These are phyloP conservation scores for Pollimyrus isidori DNA, from an alignment of 2,113 vertebrate species.

Conservation along the genomic window DNA sequence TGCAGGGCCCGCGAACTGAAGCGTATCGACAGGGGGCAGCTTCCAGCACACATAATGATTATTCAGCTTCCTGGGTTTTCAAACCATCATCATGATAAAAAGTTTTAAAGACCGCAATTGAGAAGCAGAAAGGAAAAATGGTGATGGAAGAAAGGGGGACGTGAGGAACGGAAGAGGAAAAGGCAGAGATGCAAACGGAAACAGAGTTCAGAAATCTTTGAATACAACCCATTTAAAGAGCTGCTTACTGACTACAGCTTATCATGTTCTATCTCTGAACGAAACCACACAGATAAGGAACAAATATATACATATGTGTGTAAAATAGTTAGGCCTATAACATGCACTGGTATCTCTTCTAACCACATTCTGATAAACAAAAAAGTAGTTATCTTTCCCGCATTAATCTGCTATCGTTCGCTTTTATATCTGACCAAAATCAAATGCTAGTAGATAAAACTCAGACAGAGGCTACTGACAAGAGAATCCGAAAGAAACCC, in stretches of 20 bases:
- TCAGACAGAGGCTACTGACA: background rate
- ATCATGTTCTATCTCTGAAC: slow-evolving; percentile 5
- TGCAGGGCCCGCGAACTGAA: background rate
- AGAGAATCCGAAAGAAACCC: background rate
- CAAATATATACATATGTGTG: background rate
- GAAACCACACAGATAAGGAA: slow-evolving; percentile 18
- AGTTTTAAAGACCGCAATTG: background rate
- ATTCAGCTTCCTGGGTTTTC: background rate
- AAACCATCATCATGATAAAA: background rate
- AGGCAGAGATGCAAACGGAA: background rate
- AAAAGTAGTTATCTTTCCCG: slow-evolving; percentile 12
- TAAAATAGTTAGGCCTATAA: background rate
- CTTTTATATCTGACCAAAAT: slow-evolving; percentile 15
- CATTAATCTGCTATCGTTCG: background rate
- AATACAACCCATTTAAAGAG: background rate
- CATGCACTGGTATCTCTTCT: background rate
- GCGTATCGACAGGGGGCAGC: background rate
- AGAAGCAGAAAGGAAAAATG: background rate
- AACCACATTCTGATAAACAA: slow-evolving; percentile 19
- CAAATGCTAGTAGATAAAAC: slow-evolving; percentile 3
- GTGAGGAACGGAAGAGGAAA: background rate
- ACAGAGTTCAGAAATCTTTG: background rate
- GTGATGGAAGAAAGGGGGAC: background rate
- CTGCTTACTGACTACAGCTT: background rate
- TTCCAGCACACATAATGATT: background rate